Evolutionary conservation across 2,113 vertebrate species (phyloP), one percentile per base, ranked within the genome.

Genomic region (Gymnorhina tibicen): DNA sequence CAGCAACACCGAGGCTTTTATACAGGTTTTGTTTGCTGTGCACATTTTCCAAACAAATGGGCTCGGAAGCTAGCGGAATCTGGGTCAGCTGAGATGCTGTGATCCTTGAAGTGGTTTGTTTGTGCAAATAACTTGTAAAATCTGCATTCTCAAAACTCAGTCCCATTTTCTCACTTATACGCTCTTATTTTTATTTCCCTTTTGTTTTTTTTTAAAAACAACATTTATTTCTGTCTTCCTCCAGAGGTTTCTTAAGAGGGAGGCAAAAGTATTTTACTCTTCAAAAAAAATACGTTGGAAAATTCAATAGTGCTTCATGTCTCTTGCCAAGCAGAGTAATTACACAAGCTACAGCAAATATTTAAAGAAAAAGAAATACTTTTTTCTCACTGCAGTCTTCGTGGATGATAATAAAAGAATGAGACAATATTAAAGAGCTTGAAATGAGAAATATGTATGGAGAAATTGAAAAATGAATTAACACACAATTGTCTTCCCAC

Each of bases 331-430:
- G 79, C 24, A 68, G 20, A 78, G 64, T 92, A 92, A 96, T 96
- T 95, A 93, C 76, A 78, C 20, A 84, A 84, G 53, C 39, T 93
- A 77, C 52, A 75, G 72, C 78, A 95, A 94, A 94, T 94, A 95
- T 93, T 92, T 93, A 89, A 96, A 83, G 62, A 79, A 83, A 87
- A 93, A 75, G 4, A 93, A 94, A 49, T 35, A 53, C 37, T 89
- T 69, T 70, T 89, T 64, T 46, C 32, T 91, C 50, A 60, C 53
- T 83, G 20, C 16, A 0, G 0, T 16, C 23, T 93, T 92, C 23
- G 3, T 81, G 92, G 83, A 80, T 84, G 58, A 70, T 85, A 91
- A 91, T 81, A 74, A 80, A 87, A 91, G 37, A 76, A 13, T 88
- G 30, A 95, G 69, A 79, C 6, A 5, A 79, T 88, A 84, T 79